Conservation (phyloP, 2,797 vertebrate species). For the Taenioides sp. region DNA sequence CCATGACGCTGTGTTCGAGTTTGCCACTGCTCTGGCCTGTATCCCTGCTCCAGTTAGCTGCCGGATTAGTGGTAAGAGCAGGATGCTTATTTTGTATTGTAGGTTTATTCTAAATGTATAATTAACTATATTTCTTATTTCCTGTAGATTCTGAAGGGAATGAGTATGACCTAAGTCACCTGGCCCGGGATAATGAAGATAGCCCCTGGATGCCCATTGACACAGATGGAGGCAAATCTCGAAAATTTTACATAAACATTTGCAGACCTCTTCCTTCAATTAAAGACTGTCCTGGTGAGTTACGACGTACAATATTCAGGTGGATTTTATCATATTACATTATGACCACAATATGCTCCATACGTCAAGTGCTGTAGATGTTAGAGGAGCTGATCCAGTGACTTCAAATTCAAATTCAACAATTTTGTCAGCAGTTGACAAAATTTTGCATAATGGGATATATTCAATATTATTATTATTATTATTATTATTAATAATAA, state of each 20-base stretch:
- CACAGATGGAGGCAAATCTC: conserved; percentile 66
- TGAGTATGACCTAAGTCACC: conserved; percentile 89
- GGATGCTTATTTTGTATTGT: neutral
- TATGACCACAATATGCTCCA: neutral
- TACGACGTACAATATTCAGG: neutral
- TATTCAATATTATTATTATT: no score
- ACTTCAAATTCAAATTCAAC: no score
- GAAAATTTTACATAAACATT: conserved; percentile 89
- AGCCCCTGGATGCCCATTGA: conserved; percentile 87
- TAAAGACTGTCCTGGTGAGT: conserved; percentile 82
- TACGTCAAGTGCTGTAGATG: no score
- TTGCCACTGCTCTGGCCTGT: conserved; percentile 88
- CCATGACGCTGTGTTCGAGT: conserved; percentile 86
- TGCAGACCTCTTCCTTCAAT: conserved; percentile 85
- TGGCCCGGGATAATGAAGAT: conserved; percentile 74
- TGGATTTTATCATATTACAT: neutral
- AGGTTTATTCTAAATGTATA: neutral
- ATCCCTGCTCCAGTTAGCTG: conserved; percentile 88
- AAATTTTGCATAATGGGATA: no score
- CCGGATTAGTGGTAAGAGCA: conserved; percentile 81
- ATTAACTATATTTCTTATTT: neutral
- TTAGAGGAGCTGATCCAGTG: no score
- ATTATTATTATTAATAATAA: no score
- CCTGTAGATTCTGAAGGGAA: conserved; percentile 86
- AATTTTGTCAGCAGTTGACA: no score